phyloP scores from a whole-genome alignment of 2,888 invertebrate genomes.

The Drosophila diplacantha region DNA sequence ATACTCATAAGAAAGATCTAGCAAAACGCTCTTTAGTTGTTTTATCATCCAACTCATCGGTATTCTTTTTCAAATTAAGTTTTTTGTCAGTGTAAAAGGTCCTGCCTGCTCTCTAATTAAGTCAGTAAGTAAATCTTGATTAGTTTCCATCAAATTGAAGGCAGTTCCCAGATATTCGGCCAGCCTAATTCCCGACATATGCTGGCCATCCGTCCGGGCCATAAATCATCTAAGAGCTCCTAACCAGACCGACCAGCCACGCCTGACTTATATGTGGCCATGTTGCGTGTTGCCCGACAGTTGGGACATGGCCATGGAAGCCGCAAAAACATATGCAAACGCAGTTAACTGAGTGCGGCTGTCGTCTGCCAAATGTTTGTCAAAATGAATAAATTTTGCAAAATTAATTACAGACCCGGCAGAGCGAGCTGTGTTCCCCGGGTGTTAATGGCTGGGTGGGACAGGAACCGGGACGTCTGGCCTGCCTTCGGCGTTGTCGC shows the following conservation, averaged over 20 bases:
- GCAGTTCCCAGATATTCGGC: slow-evolving; percentile 22
- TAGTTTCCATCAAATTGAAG: slow-evolving; percentile 29
- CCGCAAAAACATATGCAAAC: slow-evolving; percentile 43
- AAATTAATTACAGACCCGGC: slow-evolving; percentile 58
- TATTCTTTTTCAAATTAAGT: not conserved
- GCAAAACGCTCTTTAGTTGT: too few species aligned
- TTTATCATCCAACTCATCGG: not conserved
- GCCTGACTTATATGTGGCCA: slow-evolving; percentile 30
- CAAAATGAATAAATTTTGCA: slow-evolving; percentile 60
- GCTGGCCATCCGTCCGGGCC: slow-evolving; percentile 16
- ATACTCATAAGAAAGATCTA: too few species aligned
- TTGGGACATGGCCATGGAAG: slow-evolving; percentile 36
- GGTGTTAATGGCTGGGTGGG: slow-evolving; percentile 28
- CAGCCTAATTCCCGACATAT: slow-evolving; percentile 31
- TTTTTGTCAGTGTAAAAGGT: slow-evolving; percentile 11
- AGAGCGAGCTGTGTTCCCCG: slow-evolving; percentile 2
- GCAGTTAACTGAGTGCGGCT: slow-evolving; percentile 48
- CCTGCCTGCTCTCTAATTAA: slow-evolving; percentile 23
- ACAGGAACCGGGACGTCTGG: slow-evolving; percentile 5
- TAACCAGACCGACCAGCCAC: not conserved
- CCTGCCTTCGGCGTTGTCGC: slow-evolving; percentile 17
- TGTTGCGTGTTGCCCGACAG: slow-evolving; percentile 34
- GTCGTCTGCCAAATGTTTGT: slow-evolving; percentile 49
- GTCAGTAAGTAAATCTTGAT: slow-evolving; percentile 34
- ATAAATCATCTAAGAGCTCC: slow-evolving; percentile 30